phyloP scores from a whole-genome alignment of 2,113 vertebrate genomes.

The Bucco capensis region DNA sequence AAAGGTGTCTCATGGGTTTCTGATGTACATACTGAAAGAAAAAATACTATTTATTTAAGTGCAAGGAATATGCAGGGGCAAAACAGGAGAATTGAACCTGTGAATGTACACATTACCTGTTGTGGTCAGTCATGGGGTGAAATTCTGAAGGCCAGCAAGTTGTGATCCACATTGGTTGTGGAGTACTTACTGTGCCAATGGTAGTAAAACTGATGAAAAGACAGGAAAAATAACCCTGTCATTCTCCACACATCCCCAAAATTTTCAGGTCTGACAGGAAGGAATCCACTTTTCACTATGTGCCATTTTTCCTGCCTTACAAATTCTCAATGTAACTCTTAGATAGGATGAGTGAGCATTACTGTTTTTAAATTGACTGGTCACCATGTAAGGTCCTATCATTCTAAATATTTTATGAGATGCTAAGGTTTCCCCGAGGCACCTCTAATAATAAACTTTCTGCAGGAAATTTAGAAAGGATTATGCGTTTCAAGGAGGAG shows the following conservation, averaged over 20 bases:
- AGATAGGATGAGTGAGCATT: constrained; percentile 23
- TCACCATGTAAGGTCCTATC: constrained; percentile 37
- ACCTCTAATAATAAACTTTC: constrained; percentile 70
- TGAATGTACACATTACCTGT: neutral
- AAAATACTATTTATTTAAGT: neutral
- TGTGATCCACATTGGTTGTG: neutral
- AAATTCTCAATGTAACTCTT: neutral
- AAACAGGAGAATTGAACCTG: neutral
- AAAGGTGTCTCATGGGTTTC: neutral
- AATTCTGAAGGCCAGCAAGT: neutral
- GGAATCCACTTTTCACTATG: neutral
- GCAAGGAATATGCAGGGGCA: neutral
- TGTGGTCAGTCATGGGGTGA: neutral
- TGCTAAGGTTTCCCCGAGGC: constrained; percentile 58
- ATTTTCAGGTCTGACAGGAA: neutral
- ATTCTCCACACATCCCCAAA: neutral
- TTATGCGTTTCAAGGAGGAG: constrained; percentile 70
- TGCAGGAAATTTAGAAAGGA: constrained; percentile 64
- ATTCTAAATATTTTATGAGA: constrained; percentile 64
- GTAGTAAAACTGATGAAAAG: constrained; percentile 3
- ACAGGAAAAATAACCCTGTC: neutral
- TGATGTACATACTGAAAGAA: neutral
- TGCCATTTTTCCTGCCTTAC: neutral
- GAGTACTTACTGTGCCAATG: neutral
- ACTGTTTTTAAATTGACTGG: constrained; percentile 67